Percentiles rank a stretch among this genome's conserved stretches.
phyloP scores from a whole-genome alignment of 2,797 vertebrate genomes.

The Eulemur coronatus region DNA sequence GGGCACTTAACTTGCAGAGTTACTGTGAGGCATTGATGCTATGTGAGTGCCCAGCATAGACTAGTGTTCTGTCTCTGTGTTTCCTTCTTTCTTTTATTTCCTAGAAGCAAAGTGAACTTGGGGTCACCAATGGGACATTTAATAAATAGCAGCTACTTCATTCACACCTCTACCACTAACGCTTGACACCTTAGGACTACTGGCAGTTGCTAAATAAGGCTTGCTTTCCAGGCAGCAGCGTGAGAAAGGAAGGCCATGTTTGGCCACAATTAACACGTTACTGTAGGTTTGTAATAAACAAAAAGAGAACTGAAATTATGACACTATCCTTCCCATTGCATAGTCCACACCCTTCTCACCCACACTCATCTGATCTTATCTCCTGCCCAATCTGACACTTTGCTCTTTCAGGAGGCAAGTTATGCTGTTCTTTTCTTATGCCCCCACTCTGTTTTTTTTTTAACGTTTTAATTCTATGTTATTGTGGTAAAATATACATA shows the following conservation, averaged over 20 bases:
- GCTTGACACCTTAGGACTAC: not conserved
- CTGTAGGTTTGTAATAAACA: not conserved
- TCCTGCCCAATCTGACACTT: not conserved
- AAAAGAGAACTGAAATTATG: constrained; percentile 39
- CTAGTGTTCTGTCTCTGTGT: not conserved
- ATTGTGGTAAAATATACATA: not conserved
- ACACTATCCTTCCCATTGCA: not conserved
- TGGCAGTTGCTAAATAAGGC: not conserved
- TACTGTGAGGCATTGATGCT: not conserved
- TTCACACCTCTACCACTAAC: constrained; percentile 14
- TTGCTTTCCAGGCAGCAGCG: not conserved
- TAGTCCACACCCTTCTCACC: not conserved
- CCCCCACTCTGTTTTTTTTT: not conserved
- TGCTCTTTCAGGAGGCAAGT: not conserved
- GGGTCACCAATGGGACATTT: not conserved
- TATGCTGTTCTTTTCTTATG: not conserved
- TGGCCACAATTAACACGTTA: not conserved
- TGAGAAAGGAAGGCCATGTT: not conserved
- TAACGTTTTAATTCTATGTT: constrained; percentile 20
- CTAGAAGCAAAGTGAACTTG: not conserved
- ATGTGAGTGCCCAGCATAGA: not conserved
- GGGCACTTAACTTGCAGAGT: not conserved
- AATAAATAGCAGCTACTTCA: not conserved
- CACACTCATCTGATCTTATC: not conserved
- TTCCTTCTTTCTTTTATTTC: constrained; percentile 30